Conservation (phyloP, 2,888 invertebrate genomes). For the Fragum sueziense region DNA sequence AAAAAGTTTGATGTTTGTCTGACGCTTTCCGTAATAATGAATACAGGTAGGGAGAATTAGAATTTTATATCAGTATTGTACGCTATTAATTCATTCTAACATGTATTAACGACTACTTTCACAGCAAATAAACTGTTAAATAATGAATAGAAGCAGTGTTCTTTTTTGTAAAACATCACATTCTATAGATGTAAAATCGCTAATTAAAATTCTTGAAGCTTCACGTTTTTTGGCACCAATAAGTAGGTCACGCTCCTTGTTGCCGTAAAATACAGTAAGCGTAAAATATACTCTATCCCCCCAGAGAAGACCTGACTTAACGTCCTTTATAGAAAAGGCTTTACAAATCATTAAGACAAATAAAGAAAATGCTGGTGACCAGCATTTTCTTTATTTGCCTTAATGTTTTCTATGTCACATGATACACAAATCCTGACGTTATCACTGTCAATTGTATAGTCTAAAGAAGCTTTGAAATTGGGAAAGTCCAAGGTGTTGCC, state of each 20-base stretch:
- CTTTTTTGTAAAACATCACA: not conserved
- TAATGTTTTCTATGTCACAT: not conserved
- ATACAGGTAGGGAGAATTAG: no score
- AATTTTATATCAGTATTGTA: no score
- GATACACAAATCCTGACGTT: not conserved
- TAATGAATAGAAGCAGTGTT: not conserved
- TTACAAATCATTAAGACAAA: not conserved
- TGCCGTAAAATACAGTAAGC: not conserved
- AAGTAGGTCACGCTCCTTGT: not conserved
- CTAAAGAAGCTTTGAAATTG: no score
- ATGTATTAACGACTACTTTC: not conserved
- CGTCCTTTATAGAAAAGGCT: no score
- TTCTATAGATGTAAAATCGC: not conserved
- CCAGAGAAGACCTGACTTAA: no score
- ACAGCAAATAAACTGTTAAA: not conserved
- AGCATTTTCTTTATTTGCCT: not conserved
- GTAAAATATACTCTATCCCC: no score
- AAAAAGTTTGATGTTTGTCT: no score
- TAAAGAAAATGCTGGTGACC: not conserved
- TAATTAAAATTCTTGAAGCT: not conserved
- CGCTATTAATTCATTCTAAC: no score
- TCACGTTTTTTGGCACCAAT: not conserved
- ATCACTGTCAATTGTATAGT: no score
- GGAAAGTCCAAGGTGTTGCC: no score
- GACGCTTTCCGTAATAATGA: no score